These are phyloP conservation scores for Wiebesia pumilae DNA, from an alignment of 1,140 invertebrate genomes.

Conservation along the genomic window DNA sequence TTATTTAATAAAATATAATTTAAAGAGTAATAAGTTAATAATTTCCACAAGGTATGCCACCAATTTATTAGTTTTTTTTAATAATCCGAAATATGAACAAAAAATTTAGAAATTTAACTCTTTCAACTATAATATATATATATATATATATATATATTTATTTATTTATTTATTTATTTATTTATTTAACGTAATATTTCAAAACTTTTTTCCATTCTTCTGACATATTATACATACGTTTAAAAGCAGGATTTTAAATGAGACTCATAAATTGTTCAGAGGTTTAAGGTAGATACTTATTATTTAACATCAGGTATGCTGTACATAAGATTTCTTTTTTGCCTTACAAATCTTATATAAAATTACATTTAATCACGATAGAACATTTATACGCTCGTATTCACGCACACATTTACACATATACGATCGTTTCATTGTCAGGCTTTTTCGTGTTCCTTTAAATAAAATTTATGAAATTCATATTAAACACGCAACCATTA, in stretches of 20 bases:
- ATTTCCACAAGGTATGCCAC: no score
- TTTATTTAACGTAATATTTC: no score
- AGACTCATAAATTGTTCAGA: constrained; percentile 45
- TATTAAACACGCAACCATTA: background rate
- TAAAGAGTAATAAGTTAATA: no score
- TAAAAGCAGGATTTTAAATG: constrained; percentile 4
- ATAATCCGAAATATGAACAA: no score
- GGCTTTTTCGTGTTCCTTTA: constrained; percentile 21
- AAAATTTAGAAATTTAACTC: no score
- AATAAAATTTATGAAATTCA: constrained; percentile 17
- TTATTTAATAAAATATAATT: no score
- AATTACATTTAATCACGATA: constrained; percentile 74
- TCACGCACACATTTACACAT: constrained; percentile 46
- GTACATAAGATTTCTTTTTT: constrained; percentile 73
- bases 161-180: no score
- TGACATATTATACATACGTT: no score
- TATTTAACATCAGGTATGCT: constrained; percentile 74
- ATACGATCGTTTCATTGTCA: constrained; percentile 42
- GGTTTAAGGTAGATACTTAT: constrained; percentile 72
- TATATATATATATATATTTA: no score
- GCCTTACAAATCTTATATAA: constrained; percentile 76
- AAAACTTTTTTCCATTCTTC: no score
- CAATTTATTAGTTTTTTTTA: no score
- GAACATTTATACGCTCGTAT: constrained; percentile 58
- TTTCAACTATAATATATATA: no score